Percentiles rank a stretch among this genome's conserved stretches.
Evolutionary conservation across 2,113 vertebrate species (phyloP).

Genomic region (Atlantisia rogersi): DNA sequence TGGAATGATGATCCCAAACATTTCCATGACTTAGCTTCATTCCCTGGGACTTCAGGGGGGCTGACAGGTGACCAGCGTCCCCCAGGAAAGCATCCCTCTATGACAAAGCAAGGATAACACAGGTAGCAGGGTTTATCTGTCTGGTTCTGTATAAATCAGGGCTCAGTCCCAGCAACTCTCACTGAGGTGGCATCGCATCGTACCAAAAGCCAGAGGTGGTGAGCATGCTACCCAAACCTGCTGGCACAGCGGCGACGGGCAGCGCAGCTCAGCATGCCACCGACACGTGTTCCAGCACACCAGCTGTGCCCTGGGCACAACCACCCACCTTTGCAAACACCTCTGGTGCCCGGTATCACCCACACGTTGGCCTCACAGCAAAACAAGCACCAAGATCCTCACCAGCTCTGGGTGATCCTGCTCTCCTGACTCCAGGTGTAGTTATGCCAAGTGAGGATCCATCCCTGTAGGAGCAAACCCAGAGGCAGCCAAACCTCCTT

Average conservation of each 20-base stretch:
- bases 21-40: neutral
- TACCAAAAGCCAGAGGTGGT: neutral
- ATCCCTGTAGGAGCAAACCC: neutral
- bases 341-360: rapidly evolving
- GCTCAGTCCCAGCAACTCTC: neutral
- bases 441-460: neutral
- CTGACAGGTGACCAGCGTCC: neutral
- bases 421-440: rapidly evolving
- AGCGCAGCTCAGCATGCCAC: too few species aligned
- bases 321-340: rapidly evolving
- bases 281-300: rapidly evolving
- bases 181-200: neutral
- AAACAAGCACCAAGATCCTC: rapidly evolving
- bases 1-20: neutral
- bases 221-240: neutral
- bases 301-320: neutral
- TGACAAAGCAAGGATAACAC: neutral
- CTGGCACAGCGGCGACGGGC: neutral
- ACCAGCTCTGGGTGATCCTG: rapidly evolving
- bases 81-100: too few species aligned
- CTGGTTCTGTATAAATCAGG: neutral
- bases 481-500: neutral
- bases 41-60: neutral
- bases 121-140: neutral
- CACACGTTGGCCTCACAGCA: rapidly evolving